Evolutionary conservation across 1,140 invertebrate species (phyloP).

Genomic region (Metaphire vulgaris): DNA sequence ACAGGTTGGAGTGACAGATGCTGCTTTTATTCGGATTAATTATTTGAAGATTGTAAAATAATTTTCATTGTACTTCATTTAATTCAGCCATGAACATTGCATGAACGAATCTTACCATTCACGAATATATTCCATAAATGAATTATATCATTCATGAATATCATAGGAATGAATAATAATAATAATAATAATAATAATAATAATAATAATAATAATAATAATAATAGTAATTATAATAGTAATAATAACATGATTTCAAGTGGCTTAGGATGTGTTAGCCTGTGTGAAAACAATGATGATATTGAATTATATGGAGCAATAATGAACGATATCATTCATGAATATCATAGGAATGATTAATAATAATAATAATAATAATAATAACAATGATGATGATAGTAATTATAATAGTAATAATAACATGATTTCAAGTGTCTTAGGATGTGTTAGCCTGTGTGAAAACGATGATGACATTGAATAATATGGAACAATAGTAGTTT

Average conservation of each 20-base stretch:
- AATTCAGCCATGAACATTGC: too few species aligned
- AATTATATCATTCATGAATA: neutral
- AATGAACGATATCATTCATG: neutral
- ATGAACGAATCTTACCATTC: too few species aligned
- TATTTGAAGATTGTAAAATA: neutral
- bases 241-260: too few species aligned
- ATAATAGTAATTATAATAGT: neutral
- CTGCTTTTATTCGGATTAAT: neutral
- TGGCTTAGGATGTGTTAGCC: too few species aligned
- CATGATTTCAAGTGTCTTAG: too few species aligned
- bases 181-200: neutral
- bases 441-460: too few species aligned
- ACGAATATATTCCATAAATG: neutral
- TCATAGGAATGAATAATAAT: neutral
- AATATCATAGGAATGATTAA: neutral
- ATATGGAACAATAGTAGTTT: too few species aligned
- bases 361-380: neutral
- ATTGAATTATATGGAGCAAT: neutral
- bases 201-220: neutral
- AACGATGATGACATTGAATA: too few species aligned
- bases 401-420: neutral
- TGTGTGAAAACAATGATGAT: too few species aligned
- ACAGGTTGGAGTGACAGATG: conserved; percentile 56
- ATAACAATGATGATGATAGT: neutral
- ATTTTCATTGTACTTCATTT: neutral